Evolutionary conservation across 1,140 invertebrate genomes (phyloP), one percentile per base, ranked within the genome.

Genomic region (Drosophila navojoa): DNA sequence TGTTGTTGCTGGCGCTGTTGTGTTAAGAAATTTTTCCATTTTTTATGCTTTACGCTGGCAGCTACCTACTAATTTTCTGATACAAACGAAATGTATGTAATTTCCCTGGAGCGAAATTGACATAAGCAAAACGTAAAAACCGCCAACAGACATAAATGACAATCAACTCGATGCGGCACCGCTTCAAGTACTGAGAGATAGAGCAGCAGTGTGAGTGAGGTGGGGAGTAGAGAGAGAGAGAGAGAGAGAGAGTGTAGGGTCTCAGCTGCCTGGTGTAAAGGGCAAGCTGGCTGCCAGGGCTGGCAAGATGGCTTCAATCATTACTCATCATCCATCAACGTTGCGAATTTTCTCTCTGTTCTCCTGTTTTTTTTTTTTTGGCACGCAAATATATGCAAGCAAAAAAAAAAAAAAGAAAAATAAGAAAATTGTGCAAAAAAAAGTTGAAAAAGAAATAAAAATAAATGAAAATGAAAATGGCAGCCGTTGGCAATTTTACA

Each of bases 261-360:
- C 19, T 15, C 15, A 9, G 2, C 19, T 13, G 16, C 9, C 4
- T 19, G 59, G 10, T 10, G 29, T 10, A 63, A 32, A 35, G 44
- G 45, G 22, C 22, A 4, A 50, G 63, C 6, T 25, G 27, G 32
- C 59, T 60, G 55, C 74, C 66, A 45, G 60, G 57, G 60, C 58
- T 73, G 81, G 66, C 73, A 79, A 77, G 75, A 78, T 89, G 77
- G 85, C 84, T 89, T 89, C 84, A 89, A 89, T 89, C 84, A 89
- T 89, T 89, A 89, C 81, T 89, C 84, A 89, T 89, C 84, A 89
- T 89, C 84, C 84, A 89, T 89, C 84, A 89, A 89, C 84, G 77
- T 89, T 89, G 79, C 79, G 62, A 80, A 89, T 80, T 81, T 80
- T 70, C 68, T 61, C 63, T 19, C 11, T 38, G 44, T 75, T 22